Evolutionary conservation across 2,113 vertebrate species (phyloP).

Genomic region (Clarias gariepinus): DNA sequence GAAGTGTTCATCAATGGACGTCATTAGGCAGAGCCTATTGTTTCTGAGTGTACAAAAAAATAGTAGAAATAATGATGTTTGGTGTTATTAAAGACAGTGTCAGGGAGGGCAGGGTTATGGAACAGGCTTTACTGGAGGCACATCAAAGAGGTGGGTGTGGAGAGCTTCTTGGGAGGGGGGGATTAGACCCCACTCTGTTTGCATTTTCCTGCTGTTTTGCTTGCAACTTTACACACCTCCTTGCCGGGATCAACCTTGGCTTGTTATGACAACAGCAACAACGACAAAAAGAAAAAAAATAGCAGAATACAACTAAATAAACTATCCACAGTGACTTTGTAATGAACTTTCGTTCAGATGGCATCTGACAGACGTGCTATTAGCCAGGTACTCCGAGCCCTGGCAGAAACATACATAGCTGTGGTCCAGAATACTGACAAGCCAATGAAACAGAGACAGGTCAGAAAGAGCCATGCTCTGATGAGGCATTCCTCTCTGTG

Average conservation of each 20-base stretch:
- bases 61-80: constrained; percentile 29
- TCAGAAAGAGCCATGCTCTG: constrained; percentile 45
- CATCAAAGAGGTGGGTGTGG: constrained; percentile 53
- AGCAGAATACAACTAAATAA: constrained; percentile 55
- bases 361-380: constrained; percentile 50
- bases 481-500: constrained; percentile 41
- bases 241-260: constrained; percentile 57
- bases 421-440: constrained; percentile 49
- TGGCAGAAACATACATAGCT: constrained; percentile 34
- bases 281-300: constrained; percentile 64
- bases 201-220: constrained; percentile 61
- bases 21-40: constrained; percentile 41
- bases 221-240: constrained; percentile 50
- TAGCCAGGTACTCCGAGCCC: constrained; percentile 49
- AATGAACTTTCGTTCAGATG: constrained; percentile 58
- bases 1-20: constrained; percentile 22
- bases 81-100: constrained; percentile 52
- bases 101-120: constrained; percentile 47
- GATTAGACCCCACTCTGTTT: constrained; percentile 58
- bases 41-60: constrained; percentile 12
- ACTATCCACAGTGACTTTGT: constrained; percentile 55
- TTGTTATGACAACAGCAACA: constrained; percentile 61
- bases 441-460: constrained; percentile 46
- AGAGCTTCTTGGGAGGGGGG: constrained; percentile 53
- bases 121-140: constrained; percentile 48